Base-by-base conservation (phyloP, 1,140 invertebrate species). In the Zaprionus nigranus region DNA sequence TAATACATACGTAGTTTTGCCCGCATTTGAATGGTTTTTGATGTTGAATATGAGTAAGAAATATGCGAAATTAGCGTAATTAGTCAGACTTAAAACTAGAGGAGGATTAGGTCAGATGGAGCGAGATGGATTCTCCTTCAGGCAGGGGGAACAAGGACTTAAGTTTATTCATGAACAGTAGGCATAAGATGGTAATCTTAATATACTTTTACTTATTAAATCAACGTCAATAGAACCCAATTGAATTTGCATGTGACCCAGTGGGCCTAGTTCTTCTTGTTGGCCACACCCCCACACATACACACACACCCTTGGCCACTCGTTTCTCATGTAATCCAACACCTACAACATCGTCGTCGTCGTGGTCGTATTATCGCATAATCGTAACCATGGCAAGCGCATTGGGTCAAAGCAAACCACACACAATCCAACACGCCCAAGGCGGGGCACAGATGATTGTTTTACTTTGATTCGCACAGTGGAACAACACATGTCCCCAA, bases 331-430 rank as follows among this genome's bases (percentile, higher is more conserved):
- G 54, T 66, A 49, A 66, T 49, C 54, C 38, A 66, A 66, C 40
- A 60, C 66, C 43, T 43, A 57, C 60, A 56, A 38, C 43, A 34
- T 34, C 30, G 30, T 30, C 28, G 9, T 34, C 9, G 30, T 34
- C 30, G 30, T 34, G 30, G 24, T 59, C 56, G 36, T 64, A 38
- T 58, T 58, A 71, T 54, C 51, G 38, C 24, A 58, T 43, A 63
- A 64, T 68, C 71, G 77, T 83, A 73, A 80, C 81, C 81, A 83
- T 83, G 77, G 81, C 54, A 62, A 79, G 28, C 67, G 34, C 17
- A 71, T 64, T 57, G 51, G 62, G 79, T 79, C 85, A 90, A 85
- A 90, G 78, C 81, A 88, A 85, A 85, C 43, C 81, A 38, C 60
- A 40, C 53, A 90, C 75, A 78, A 88, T 81, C 81, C 43, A 78